These are phyloP conservation scores for Rissa tridactyla DNA, from an alignment of 2,113 vertebrate species.

Conservation along the genomic window DNA sequence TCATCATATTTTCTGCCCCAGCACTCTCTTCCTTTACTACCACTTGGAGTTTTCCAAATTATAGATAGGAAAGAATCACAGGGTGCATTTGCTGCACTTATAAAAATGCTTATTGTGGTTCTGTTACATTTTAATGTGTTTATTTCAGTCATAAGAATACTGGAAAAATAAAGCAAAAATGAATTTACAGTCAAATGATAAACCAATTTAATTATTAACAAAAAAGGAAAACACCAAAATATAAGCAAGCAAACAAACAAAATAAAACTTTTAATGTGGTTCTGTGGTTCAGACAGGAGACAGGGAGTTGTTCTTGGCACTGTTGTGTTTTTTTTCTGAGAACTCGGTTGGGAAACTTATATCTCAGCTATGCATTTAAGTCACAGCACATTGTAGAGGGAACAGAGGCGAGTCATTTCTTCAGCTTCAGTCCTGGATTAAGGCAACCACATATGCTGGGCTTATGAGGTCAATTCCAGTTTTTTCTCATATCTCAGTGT, in stretches of 20 bases:
- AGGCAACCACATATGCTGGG: constrained; percentile 18
- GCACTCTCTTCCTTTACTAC: not conserved
- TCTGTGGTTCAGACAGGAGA: constrained; percentile 16
- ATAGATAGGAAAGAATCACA: not conserved
- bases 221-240: not conserved
- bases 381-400: not conserved
- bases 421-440: not conserved
- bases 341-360: constrained; percentile 27
- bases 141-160: not conserved
- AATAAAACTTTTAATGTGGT: not conserved
- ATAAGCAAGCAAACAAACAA: not conserved
- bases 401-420: not conserved
- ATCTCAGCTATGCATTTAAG: constrained; percentile 37
- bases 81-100: not conserved
- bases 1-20: not conserved
- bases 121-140: not conserved
- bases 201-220: not conserved
- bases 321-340: not conserved
- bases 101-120: not conserved
- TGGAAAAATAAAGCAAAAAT: not conserved
- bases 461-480: not conserved
- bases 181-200: not conserved
- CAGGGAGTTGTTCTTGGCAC: constrained; percentile 33
- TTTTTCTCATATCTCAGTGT: not conserved
- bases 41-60: not conserved